Base-by-base conservation (phyloP, 1,140 invertebrate genomes). In the Oryctes rhinoceros region DNA sequence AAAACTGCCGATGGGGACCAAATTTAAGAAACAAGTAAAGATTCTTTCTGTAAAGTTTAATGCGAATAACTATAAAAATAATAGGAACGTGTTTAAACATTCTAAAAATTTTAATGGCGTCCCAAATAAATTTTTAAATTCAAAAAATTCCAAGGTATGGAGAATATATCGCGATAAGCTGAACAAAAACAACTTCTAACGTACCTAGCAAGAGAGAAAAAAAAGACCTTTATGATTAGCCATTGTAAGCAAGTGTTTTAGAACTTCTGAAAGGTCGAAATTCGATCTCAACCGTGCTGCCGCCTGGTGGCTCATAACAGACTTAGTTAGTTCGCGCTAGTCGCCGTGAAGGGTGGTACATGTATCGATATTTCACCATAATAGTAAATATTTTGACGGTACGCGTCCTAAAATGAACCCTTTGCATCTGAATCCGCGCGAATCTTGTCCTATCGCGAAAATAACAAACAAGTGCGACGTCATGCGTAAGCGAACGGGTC, bases 191-290 rank as follows among this genome's bases (percentile, higher is more conserved):
- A 44, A 44, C 39, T 7, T 44, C 39, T 44, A 10, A 44, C 39
- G 39, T 44, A 44, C 39, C 39, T 44, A 44, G 1, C 1, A 44
- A 44, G 9, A 44, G 5, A 53, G 13, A 53, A 53, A 53, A 53
- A 53, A 53, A 15, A 53, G 49, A 53, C 49, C 65, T 35, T 18
- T 24, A 24, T 67, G 65, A 24, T 62, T 67, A 67, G 65, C 65
- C 18, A 67, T 20, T 67, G 20, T 67, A 35, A 59, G 44, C 18
- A 11, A 30, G 78, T 80, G 79, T 80, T 80, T 80, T 37, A 74
- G 49, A 65, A 77, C 47, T 75, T 37, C 79, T 80, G 74, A 65
- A 80, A 80, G 79, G 79, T 80, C 79, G 75, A 80, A 80, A 75
- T 80, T 80, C 79, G 79, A 80, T 80, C 75, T 44, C 75, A 7